A percentile compares a stretch with the other conserved stretches of the same genome.
Evolutionary conservation across 2,113 vertebrate species (phyloP).

Genomic region (Antechinus stuartii): DNA sequence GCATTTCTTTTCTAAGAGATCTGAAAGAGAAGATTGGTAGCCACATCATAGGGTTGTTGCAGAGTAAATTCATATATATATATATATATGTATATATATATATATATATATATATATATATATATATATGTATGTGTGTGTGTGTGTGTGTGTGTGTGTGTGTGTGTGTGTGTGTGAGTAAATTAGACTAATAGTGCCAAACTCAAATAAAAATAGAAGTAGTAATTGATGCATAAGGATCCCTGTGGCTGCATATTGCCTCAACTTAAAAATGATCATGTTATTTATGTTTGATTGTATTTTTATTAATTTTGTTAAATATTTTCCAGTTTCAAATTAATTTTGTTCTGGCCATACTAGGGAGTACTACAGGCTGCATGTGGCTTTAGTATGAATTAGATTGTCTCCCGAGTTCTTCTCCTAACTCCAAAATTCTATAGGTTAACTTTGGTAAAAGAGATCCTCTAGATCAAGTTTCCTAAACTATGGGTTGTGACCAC

Average conservation of each 20-base stretch:
- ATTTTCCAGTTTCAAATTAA: neutral
- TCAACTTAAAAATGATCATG: neutral
- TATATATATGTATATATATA: no score
- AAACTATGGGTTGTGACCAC: no score
- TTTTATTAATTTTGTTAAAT: neutral
- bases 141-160: no score
- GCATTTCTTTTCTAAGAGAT: neutral
- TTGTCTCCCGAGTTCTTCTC: neutral
- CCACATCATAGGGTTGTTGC: neutral
- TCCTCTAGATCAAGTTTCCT: neutral
- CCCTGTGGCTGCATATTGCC: neutral
- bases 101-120: no score
- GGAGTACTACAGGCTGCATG: neutral
- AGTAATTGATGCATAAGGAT: neutral
- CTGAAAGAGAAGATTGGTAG: neutral
- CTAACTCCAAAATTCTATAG: neutral
- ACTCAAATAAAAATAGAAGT: neutral
- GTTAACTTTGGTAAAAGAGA: neutral
- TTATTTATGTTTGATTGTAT: neutral
- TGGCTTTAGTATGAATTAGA: neutral
- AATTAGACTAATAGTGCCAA: neutral
- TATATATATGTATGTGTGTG: no score
- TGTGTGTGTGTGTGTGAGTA: neutral
- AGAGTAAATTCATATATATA: neutral
- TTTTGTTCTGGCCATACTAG: neutral